Evolutionary conservation across 1,140 invertebrate species (phyloP).

Genomic region (Neelides sp.): DNA sequence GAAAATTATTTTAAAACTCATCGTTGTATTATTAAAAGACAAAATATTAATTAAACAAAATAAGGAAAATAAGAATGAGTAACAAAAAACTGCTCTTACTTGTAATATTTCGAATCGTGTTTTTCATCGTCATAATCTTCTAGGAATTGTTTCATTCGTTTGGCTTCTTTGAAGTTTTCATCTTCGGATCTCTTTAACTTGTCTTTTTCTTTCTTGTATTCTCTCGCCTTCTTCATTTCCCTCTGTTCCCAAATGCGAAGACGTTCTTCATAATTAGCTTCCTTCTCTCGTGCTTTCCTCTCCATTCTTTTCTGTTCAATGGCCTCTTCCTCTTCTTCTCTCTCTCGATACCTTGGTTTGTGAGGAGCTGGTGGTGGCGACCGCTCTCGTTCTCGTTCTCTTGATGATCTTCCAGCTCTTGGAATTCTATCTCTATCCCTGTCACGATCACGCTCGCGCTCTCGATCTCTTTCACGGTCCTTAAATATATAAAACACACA

Average conservation of each 20-base stretch:
- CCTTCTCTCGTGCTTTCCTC: constrained; percentile 80
- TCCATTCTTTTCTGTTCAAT: constrained; percentile 81
- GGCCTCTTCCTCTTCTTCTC: constrained; percentile 80
- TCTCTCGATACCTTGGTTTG: constrained; percentile 44
- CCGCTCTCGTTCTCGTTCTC: too few species aligned
- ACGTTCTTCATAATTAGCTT: constrained; percentile 75
- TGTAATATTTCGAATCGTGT: constrained; percentile 94
- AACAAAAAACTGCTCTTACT: constrained; percentile 41
- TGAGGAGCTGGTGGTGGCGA: constrained; percentile 17
- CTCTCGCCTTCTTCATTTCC: constrained; percentile 82
- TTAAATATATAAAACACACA: too few species aligned
- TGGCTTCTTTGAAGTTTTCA: constrained; percentile 76
- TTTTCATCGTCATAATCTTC: constrained; percentile 98
- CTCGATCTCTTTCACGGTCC: too few species aligned
- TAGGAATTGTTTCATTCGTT: constrained; percentile 87
- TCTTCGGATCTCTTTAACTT: constrained; percentile 69
- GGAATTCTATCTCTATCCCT: neutral
- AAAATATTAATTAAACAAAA: constrained; percentile 1
- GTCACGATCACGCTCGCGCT: too few species aligned
- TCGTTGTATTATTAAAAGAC: neutral
- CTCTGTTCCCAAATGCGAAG: constrained; percentile 78
- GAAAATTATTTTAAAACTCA: constrained; percentile 4
- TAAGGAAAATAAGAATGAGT: neutral
- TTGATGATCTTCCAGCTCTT: too few species aligned
- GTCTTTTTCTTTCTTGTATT: constrained; percentile 79